These are phyloP conservation scores for Varanus salvator DNA, from an alignment of 2,113 vertebrate genomes.

Conservation along the genomic window DNA sequence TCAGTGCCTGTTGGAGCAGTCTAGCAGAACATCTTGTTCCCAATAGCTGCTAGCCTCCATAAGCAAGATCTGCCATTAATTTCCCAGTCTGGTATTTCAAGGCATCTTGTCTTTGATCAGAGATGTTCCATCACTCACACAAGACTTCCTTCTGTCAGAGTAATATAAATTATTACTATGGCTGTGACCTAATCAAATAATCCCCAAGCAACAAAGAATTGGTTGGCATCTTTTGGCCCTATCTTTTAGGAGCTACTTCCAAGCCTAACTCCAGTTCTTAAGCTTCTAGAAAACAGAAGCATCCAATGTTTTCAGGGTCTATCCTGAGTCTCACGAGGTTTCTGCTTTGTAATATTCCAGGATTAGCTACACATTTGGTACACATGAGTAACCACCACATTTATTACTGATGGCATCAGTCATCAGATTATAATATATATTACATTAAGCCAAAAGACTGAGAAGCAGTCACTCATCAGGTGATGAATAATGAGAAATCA, in stretches of 20 bases:
- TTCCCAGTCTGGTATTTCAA: not conserved
- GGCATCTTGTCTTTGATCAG: not conserved
- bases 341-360: slow-evolving; percentile 9
- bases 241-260: not conserved
- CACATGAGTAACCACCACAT: not conserved
- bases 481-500: slow-evolving; percentile 6
- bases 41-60: not conserved
- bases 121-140: not conserved
- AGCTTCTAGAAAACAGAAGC: not conserved
- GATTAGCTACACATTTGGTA: not conserved
- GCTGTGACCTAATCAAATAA: not conserved
- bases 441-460: no score
- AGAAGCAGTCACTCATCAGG: not conserved
- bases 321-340: not conserved
- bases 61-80: not conserved
- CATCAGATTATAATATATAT: not conserved
- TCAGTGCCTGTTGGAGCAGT: not conserved
- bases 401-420: not conserved
- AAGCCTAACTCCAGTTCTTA: not conserved
- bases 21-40: not conserved
- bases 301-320: not conserved
- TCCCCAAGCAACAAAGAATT: not conserved
- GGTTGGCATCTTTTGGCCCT: not conserved
- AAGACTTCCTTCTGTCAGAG: not conserved
- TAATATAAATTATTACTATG: not conserved